Conservation (phyloP, 2,113 vertebrate genomes). For the Etheostoma cragini region DNA sequence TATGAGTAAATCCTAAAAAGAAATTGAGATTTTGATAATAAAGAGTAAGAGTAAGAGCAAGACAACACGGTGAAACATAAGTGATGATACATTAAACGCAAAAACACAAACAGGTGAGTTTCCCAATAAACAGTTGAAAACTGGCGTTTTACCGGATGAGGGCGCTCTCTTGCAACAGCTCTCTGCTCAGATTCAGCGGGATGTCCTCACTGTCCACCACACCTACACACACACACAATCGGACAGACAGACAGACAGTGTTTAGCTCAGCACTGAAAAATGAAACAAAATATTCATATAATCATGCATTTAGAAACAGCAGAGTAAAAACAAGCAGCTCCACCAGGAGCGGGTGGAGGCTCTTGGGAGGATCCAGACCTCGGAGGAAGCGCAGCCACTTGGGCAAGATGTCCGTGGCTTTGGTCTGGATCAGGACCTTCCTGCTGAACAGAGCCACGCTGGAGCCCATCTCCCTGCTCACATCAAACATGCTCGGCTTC, state of each 20-base stretch:
- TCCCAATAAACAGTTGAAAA: background rate
- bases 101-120: no score
- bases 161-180: slow-evolving; percentile 94
- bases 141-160: slow-evolving; percentile 89
- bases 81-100: background rate
- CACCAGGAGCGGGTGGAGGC: background rate
- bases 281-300: background rate
- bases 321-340: background rate
- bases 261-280: background rate
- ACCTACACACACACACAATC: slow-evolving; percentile 80
- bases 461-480: slow-evolving; percentile 95
- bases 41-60: background rate
- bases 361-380: slow-evolving; percentile 78
- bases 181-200: slow-evolving; percentile 96
- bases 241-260: background rate
- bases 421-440: slow-evolving; percentile 97
- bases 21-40: background rate
- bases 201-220: slow-evolving; percentile 99
- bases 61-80: background rate
- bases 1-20: background rate
- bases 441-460: slow-evolving; percentile 93
- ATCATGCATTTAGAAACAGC: background rate
- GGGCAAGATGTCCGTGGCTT: slow-evolving; percentile 93
- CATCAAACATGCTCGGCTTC: slow-evolving; percentile 97
- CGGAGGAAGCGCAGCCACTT: slow-evolving; percentile 96